phyloP scores from a whole-genome alignment of 2,797 vertebrate species.

The Carduelis carduelis region DNA sequence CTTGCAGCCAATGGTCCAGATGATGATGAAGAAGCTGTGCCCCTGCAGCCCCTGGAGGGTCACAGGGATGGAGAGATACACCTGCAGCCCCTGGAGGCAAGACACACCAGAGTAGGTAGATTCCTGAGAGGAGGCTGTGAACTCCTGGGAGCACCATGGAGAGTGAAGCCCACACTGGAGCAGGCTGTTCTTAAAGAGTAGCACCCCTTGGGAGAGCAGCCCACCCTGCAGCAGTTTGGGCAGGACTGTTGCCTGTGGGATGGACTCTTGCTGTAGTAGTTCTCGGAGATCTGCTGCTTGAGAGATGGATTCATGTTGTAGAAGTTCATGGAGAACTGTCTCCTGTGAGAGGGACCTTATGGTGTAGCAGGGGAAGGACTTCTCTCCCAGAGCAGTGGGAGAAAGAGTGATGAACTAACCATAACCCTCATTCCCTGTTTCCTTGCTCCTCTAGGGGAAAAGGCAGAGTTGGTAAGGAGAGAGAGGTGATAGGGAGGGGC shows the following conservation, averaged over 20 bases:
- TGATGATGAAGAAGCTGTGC: background rate
- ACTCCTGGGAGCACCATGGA: no score
- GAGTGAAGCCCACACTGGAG: background rate
- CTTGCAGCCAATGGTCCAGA: no score
- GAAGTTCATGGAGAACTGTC: background rate
- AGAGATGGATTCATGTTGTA: rapidly evolving
- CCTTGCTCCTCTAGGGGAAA: rapidly evolving
- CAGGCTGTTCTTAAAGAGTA: background rate
- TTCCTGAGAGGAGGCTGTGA: background rate
- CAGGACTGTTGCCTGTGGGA: background rate
- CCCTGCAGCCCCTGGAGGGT: background rate
- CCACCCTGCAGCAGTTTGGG: background rate
- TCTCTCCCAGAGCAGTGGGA: background rate
- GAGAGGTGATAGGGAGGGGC: background rate
- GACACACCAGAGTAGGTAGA: no score
- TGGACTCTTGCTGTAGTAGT: no score
- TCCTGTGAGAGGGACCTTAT: background rate
- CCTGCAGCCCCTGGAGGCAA: background rate
- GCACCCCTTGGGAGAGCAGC: background rate
- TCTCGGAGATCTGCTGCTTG: rapidly evolving
- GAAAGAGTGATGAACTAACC: background rate
- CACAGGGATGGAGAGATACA: background rate
- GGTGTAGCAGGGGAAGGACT: background rate
- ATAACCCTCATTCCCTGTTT: background rate
- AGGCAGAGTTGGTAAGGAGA: background rate